A percentile compares a stretch with the other conserved stretches of the same genome.
These are phyloP conservation scores for Lasioglossum baleicum DNA, from an alignment of 1,140 invertebrate genomes.

Conservation along the genomic window DNA sequence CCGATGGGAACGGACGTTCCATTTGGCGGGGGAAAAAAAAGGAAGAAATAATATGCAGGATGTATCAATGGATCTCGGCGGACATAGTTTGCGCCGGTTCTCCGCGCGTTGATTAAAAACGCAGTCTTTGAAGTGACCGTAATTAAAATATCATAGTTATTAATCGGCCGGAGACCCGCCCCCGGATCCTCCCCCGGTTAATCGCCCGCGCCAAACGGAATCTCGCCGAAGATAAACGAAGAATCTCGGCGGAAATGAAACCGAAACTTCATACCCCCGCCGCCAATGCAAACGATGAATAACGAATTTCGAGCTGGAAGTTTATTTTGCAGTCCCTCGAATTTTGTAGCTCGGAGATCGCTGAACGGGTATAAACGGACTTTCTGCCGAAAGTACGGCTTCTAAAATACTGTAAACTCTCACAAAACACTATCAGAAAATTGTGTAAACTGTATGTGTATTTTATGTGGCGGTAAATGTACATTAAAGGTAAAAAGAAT, in stretches of 20 bases:
- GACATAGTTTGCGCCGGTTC: neutral
- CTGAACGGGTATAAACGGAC: too few species aligned
- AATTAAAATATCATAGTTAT: neutral
- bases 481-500: too few species aligned
- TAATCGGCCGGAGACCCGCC: neutral
- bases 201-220: neutral
- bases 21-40: neutral
- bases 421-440: too few species aligned
- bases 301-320: neutral
- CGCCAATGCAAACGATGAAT: neutral
- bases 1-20: neutral
- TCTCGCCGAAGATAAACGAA: neutral
- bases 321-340: neutral
- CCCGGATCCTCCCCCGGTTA: neutral
- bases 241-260: neutral
- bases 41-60: neutral
- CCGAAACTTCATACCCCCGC: neutral
- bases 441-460: too few species aligned
- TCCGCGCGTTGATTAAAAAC: neutral
- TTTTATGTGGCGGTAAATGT: too few species aligned
- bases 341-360: neutral
- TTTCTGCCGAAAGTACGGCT: too few species aligned
- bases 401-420: too few species aligned
- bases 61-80: neutral
- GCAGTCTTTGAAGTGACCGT: neutral